phyloP scores from a whole-genome alignment of 2,888 invertebrate genomes.

The Dynastes grantii region DNA sequence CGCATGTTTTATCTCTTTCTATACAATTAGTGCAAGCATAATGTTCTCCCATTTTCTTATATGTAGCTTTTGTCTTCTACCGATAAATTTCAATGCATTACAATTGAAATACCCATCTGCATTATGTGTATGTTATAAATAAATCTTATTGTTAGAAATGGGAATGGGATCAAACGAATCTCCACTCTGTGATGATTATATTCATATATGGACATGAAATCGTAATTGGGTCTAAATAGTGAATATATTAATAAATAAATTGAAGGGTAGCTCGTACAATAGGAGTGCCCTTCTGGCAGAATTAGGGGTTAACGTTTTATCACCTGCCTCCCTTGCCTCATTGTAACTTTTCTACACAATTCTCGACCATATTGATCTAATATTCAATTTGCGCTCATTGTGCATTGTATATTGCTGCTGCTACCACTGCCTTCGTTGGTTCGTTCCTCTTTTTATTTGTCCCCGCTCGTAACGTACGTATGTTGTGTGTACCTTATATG shows the following conservation, averaged over 20 bases:
- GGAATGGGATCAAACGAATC: conserved; percentile 19
- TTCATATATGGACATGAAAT: conserved; percentile 51
- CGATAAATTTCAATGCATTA: conserved; percentile 55
- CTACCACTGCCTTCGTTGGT: conserved; percentile 1
- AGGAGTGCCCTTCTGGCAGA: conserved; percentile 60
- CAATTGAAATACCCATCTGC: conserved; percentile 56
- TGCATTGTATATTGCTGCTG: conserved; percentile 11
- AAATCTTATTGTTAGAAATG: conserved; percentile 49
- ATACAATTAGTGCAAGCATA: neutral
- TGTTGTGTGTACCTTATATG: conserved; percentile 26
- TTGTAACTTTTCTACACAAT: conserved; percentile 47
- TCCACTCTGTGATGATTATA: conserved; percentile 14
- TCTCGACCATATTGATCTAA: conserved; percentile 56
- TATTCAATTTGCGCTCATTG: conserved; percentile 56
- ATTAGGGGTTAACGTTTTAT: conserved; percentile 63
- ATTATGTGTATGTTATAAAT: conserved; percentile 51
- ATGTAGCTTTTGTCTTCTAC: conserved; percentile 20
- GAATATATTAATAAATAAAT: conserved; percentile 61
- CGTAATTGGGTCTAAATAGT: conserved; percentile 61
- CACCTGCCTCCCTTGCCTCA: conserved; percentile 59
- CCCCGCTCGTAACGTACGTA: conserved; percentile 15
- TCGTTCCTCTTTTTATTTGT: conserved; percentile 34
- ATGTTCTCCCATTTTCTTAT: conserved; percentile 7
- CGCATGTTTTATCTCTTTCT: conserved; percentile 27
- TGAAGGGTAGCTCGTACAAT: conserved; percentile 57